Evolutionary conservation across 2,113 vertebrate species (phyloP).

Genomic region (Phainopepla nitens): DNA sequence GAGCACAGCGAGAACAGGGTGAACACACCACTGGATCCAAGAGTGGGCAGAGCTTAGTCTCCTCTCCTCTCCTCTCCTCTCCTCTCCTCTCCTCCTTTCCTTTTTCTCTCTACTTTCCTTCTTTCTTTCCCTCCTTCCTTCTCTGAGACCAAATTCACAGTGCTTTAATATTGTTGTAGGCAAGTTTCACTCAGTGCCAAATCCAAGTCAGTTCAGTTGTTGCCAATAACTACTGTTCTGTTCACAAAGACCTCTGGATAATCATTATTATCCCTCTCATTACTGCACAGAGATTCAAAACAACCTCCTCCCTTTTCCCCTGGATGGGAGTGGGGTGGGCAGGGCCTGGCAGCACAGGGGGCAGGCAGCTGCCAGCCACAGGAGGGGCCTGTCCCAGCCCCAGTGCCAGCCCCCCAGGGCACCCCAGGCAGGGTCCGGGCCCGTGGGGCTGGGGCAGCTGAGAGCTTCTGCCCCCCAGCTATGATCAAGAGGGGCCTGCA

Average conservation of each 20-base stretch:
- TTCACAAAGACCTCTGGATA: background rate
- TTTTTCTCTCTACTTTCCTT: accelerated
- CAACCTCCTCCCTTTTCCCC: background rate
- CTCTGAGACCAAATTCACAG: accelerated
- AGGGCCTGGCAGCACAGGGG: background rate
- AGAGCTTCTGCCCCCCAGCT: conserved; percentile 30
- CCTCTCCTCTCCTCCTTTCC: too few species aligned
- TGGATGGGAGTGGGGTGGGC: conserved; percentile 15
- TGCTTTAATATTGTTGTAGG: background rate
- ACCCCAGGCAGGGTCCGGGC: accelerated
- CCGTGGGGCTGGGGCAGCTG: background rate
- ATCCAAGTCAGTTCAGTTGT: background rate
- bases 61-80: too few species aligned
- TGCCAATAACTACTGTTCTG: background rate
- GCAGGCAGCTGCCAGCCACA: background rate
- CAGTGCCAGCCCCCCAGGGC: accelerated
- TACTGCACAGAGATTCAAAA: background rate
- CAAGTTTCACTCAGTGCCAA: background rate
- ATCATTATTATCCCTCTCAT: background rate
- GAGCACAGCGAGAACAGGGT: background rate
- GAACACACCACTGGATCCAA: background rate
- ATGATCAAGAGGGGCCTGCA: conserved; percentile 64
- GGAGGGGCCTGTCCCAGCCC: background rate
- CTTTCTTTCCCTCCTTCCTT: too few species aligned
- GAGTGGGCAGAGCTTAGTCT: background rate